A percentile compares a stretch with the other conserved stretches of the same genome.
Conservation (phyloP, 2,888 invertebrate genomes). For the Rhabditophanes sp. region DNA sequence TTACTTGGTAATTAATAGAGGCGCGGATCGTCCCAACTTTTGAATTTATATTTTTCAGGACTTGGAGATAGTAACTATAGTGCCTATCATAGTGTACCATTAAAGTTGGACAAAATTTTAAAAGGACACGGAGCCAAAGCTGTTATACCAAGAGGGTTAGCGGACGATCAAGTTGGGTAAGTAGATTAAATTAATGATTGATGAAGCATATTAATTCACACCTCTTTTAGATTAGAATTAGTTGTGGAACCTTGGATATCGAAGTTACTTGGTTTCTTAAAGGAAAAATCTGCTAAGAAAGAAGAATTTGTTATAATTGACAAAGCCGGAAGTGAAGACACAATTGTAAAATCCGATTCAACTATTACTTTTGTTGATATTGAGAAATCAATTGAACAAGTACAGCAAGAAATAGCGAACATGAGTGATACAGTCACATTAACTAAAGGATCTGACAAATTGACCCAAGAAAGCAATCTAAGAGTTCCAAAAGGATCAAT, state of each 20-base stretch:
- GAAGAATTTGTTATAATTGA: no score
- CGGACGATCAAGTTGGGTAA: conserved; percentile 52
- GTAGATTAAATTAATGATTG: conserved; percentile 7
- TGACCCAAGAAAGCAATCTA: conserved; percentile 19
- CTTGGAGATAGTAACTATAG: conserved; percentile 53
- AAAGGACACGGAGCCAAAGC: conserved; percentile 47
- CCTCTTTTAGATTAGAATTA: conserved; percentile 46
- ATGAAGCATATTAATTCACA: neutral
- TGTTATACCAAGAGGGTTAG: conserved; percentile 48
- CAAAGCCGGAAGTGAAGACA: no score
- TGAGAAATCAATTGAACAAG: no score
- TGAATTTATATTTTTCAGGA: conserved; percentile 42
- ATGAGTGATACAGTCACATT: no score
- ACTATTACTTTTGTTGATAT: no score
- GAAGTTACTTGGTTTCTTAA: no score
- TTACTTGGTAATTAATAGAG: conserved; percentile 46
- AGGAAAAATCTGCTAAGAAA: no score
- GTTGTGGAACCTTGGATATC: conserved; percentile 51
- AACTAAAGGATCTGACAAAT: conserved; percentile 13
- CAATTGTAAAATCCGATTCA: no score
- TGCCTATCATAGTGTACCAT: conserved; percentile 50
- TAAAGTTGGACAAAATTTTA: conserved; percentile 46
- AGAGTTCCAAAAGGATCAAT: conserved; percentile 28
- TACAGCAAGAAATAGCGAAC: no score
- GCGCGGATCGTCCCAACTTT: conserved; percentile 1